Evolutionary conservation across 2,797 vertebrate genomes (phyloP).

Genomic region (Neosilurus mollespiculum): DNA sequence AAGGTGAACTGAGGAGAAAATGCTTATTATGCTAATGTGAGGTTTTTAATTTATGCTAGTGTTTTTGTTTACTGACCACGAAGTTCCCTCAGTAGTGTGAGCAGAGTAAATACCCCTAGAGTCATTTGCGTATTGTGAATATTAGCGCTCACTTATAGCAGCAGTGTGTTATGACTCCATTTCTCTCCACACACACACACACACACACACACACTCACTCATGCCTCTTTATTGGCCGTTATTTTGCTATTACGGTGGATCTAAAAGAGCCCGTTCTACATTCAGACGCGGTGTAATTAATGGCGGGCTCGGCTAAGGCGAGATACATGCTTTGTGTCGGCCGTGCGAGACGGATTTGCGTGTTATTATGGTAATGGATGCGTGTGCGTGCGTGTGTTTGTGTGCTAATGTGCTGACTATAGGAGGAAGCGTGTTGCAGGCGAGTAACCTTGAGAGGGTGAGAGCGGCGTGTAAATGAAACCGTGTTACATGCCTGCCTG

Average conservation of each 20-base stretch:
- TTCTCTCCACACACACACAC: background rate
- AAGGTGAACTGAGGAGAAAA: background rate
- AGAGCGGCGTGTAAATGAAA: slow-evolving; percentile 34
- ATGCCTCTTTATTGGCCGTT: slow-evolving; percentile 6
- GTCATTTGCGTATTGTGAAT: slow-evolving; percentile 4
- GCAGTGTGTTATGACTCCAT: slow-evolving; percentile 4
- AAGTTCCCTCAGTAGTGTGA: background rate
- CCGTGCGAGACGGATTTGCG: slow-evolving; percentile 40
- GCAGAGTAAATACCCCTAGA: background rate
- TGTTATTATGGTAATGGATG: slow-evolving; percentile 48
- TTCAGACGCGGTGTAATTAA: slow-evolving; percentile 46
- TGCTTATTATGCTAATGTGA: background rate
- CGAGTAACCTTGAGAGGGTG: slow-evolving; percentile 51
- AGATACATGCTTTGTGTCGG: slow-evolving; percentile 41
- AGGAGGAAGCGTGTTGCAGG: slow-evolving; percentile 38
- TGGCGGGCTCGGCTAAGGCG: slow-evolving; percentile 9
- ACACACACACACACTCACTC: background rate
- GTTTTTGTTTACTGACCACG: background rate
- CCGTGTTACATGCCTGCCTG: slow-evolving; percentile 24
- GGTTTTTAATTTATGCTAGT: background rate
- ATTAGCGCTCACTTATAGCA: background rate
- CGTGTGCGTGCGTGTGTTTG: slow-evolving; percentile 30
- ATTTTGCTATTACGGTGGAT: slow-evolving; percentile 28
- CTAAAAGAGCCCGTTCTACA: slow-evolving; percentile 5
- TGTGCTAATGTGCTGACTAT: slow-evolving; percentile 48